These are phyloP conservation scores for Vulpes vulpes DNA, from an alignment of 2,113 vertebrate species.

Conservation along the genomic window DNA sequence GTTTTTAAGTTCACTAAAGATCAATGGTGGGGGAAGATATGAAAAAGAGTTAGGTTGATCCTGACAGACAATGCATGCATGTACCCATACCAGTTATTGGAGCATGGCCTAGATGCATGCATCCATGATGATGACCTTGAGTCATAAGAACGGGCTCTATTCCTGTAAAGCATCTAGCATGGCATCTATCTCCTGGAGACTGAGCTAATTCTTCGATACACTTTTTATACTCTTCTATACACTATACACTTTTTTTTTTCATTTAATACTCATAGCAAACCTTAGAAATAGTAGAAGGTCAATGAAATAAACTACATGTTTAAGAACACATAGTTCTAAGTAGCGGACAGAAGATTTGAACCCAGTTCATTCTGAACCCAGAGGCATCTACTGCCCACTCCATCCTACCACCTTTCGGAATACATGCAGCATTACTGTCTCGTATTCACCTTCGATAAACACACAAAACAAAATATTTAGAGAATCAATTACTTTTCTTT, in stretches of 20 bases:
- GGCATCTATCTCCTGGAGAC: background rate
- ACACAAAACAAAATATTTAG: slow-evolving; percentile 80
- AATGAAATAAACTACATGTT: background rate
- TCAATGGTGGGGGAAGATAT: background rate
- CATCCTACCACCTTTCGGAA: slow-evolving; percentile 44
- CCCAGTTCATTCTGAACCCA: background rate
- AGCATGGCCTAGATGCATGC: background rate
- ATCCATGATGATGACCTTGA: background rate
- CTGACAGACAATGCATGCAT: background rate
- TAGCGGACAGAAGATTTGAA: slow-evolving; percentile 32
- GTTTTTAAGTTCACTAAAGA: slow-evolving; percentile 35
- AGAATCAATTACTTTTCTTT: slow-evolving; percentile 86
- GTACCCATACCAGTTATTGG: background rate
- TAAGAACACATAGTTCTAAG: background rate
- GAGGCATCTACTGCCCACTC: background rate
- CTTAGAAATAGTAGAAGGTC: background rate
- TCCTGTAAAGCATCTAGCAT: background rate
- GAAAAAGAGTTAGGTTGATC: background rate
- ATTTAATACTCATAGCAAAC: background rate
- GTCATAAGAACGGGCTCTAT: background rate
- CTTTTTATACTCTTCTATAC: background rate
- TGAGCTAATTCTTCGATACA: background rate
- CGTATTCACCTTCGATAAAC: slow-evolving; percentile 76
- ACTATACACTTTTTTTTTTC: background rate
- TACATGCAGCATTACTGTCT: slow-evolving; percentile 72